Base-by-base conservation (phyloP, 2,797 vertebrate genomes). In the Poliocrania exsul region DNA sequence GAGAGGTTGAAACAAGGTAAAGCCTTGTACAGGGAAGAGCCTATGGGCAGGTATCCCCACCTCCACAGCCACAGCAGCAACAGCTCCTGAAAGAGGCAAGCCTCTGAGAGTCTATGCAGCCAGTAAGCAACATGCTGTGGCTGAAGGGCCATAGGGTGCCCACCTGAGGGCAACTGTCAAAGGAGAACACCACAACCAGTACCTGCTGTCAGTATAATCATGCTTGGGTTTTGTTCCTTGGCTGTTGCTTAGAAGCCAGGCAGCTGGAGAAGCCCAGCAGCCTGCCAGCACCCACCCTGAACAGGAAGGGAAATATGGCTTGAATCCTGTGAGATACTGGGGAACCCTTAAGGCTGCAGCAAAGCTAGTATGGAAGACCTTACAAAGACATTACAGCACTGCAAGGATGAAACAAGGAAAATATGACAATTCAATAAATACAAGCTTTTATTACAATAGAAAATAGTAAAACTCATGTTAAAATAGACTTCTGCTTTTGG, bases 401-500 rank as follows among this genome's bases (percentile, higher is more conserved):
- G 46, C n/a, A 84, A 65, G 25, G 58, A 91, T 40, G 17, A 60
- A 93, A 51, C 38, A 69, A 74, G 26, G 50, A 81, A 77, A 91
- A 67, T 5, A 6, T 17, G 44, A 40, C 60, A 84, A 89, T 75
- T 95, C 58, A 94, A 97, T 96, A 97, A 97, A 97, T 96, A 97
- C 67, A 95, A 93, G 75, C 23, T 95, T 97, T 97, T 97, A 97
- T 97, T 97, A 90, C 56, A 93, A 75, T 96, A 97, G 84, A 96
- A 96, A 96, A 96, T 86, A 95, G 77, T 96, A 96, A 96, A 97
- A 97, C 40, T 95, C 89, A 87, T 84, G 83, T 90, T 97, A 97
- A 97, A 97, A 97, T 90, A 96, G 79, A 96, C 82, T 90, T 69
- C 93, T 90, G 72, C 84, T 90, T 92, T 96, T 85, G 73, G 92